A percentile compares a stretch with the other conserved stretches of the same genome.
These are phyloP conservation scores for Leptothorax acervorum DNA, from an alignment of 2,888 invertebrate genomes.

Conservation along the genomic window DNA sequence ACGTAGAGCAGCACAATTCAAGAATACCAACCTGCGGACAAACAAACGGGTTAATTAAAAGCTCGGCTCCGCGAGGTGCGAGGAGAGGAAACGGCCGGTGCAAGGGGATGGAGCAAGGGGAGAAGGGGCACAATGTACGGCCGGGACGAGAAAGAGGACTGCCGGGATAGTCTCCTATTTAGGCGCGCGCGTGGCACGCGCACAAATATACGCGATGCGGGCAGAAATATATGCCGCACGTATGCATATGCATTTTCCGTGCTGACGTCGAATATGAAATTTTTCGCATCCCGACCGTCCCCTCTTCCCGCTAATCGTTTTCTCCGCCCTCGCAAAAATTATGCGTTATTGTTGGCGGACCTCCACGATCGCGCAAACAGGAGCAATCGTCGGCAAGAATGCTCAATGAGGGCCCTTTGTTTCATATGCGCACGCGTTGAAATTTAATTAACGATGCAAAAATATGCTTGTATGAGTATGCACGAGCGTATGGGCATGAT, in stretches of 20 bases:
- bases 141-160: constrained; percentile 11
- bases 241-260: constrained; percentile 54
- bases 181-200: constrained; percentile 48
- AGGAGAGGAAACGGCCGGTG: constrained; percentile 1
- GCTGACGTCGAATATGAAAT: constrained; percentile 56
- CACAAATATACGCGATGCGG: constrained; percentile 31
- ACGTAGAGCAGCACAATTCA: constrained; percentile 61
- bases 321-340: constrained; percentile 21
- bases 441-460: constrained; percentile 37
- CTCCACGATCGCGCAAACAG: constrained; percentile 22
- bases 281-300: constrained; percentile 34
- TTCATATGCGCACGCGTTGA: neutral
- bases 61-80: constrained; percentile 35
- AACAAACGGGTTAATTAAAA: constrained; percentile 77
- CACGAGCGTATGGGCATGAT: neutral
- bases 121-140: constrained; percentile 21
- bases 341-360: constrained; percentile 32
- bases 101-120: constrained; percentile 7
- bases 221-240: constrained; percentile 1
- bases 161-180: constrained; percentile 50
- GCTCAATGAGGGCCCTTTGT: constrained; percentile 43
- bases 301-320: constrained; percentile 9
- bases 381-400: constrained; percentile 31
- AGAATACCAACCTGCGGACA: constrained; percentile 69
- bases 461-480: neutral